Percentiles rank a stretch among this genome's conserved stretches.
These are phyloP conservation scores for Elaphurus davidianus DNA, from an alignment of 2,113 vertebrate genomes.

Conservation along the genomic window DNA sequence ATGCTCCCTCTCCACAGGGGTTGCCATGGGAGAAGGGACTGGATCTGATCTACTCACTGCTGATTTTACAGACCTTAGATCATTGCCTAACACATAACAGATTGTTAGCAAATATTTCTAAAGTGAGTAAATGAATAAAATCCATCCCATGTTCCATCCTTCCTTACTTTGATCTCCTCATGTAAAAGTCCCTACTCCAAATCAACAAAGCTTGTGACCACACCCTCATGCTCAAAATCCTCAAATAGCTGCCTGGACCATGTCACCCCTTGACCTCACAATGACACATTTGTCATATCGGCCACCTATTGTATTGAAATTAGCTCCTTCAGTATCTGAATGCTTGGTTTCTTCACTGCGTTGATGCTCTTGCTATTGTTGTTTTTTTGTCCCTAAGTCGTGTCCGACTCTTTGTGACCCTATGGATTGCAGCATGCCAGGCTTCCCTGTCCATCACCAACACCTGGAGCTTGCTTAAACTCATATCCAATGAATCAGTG, in stretches of 20 bases:
- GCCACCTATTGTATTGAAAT: neutral
- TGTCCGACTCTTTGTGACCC: accelerated
- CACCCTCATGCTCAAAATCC: neutral
- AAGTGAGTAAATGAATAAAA: neutral
- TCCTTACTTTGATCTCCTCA: neutral
- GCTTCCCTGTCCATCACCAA: neutral
- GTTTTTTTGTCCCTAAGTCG: accelerated
- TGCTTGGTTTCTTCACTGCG: neutral
- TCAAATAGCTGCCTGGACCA: neutral
- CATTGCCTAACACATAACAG: neutral
- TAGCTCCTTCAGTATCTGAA: neutral
- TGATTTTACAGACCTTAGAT: neutral
- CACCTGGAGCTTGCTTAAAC: neutral
- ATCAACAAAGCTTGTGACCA: neutral
- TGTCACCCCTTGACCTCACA: neutral
- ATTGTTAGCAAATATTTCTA: neutral
- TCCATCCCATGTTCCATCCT: neutral
- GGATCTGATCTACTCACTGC: neutral
- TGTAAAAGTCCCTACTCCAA: neutral
- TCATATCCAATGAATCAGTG: neutral
- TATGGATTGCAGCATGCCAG: neutral
- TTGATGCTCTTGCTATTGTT: neutral
- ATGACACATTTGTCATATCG: neutral
- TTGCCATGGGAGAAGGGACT: neutral
- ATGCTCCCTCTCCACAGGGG: neutral